Evolutionary conservation across 2,113 vertebrate species (phyloP), one percentile per base, ranked within the genome.

Genomic region (Andinoacara biseriatus): DNA sequence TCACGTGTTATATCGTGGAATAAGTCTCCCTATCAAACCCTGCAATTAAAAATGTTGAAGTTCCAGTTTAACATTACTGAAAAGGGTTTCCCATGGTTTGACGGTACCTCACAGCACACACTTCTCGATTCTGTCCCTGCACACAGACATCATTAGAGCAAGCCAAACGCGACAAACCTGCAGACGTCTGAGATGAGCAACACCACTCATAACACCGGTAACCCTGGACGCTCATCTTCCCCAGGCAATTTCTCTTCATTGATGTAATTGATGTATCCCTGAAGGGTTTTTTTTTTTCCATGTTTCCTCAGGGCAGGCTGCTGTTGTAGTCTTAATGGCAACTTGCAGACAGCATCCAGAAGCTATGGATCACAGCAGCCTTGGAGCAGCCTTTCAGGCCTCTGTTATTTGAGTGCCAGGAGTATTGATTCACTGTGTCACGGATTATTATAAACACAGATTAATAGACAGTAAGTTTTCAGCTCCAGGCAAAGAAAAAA

Each of bases 401-500:
- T 85, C 91, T 92, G 84, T 82, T 87, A 62, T 91, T 84, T 87
- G 82, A 92, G 87, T 74, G 40, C 87, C 46, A 62, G 74, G 59
- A 54, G 86, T 92, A 94, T 94, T 89, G 92, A 95, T 94, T 94
- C 86, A 38, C 83, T 85, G 63, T 86, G 87, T 88, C 89, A 86
- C 74, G 40, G 84, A 80, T 89, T 80, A 87, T 94, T 92, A 91
- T 92, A 86, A 94, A 88, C 90, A 91, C 89, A 63, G 89, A 94
- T 93, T 93, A 93, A 94, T 89, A 91, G 88, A 92, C 88, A 86
- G 74, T 82, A 72, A 24, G 82, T 89, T 88, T 91, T 76, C 84
- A 83, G 88, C 90, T 75, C 54, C 43, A 8, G 82, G 87, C 88
- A 61, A 59, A 67, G 77, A 38, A 77, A 78, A 72, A 86, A 82